Base-by-base conservation (phyloP, 2,113 vertebrate species). In the Panurus biarmicus region DNA sequence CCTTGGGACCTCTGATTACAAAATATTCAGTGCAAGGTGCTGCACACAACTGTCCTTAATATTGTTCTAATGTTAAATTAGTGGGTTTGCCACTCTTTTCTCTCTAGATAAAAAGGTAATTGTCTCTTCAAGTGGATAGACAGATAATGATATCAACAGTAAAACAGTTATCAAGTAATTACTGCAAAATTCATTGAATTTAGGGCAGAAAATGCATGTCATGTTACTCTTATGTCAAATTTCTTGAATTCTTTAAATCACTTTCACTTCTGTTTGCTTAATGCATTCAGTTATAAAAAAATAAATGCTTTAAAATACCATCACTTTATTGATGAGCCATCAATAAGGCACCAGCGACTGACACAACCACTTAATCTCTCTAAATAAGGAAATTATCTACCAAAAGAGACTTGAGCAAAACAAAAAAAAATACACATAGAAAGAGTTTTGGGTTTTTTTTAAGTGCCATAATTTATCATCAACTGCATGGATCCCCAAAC, bases 71-170 rank as follows among this genome's bases (percentile, higher is more conserved):
- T 31, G 28, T 33, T 45, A 35, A 69, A 80, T 87, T 50, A 85
- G 9, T 65, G n/a, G 13, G 13, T 75, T 95, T 94, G 70, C 28
- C 33, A 76, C 53, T 91, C 10, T 38, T 89, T 88, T 78, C 84
- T 75, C 81, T 93, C 45, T 53, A 92, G 50, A 54, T 79, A 47
- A 66, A 90, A 19, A 73, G 31, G 57, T 47, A 88, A 91, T 38
- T 82, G 25, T 76, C 15, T 83, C 33, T 86, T 85, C 48, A 74
- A 65, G 19, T 10, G 10, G 58, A 83, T 1, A 92, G 65, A 93
- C 28, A 71, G 80, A 72, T 83, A 67, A 86, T 74, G 54, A 82
- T 53, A 90, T 11, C 12, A 95, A n/a, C n/a, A 89, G 23, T 53
- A 89, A 91, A 92, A 65, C 10, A 75, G 14, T 38, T 93, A 48